Evolutionary conservation across 2,113 vertebrate species (phyloP).

Genomic region (Meriones unguiculatus): DNA sequence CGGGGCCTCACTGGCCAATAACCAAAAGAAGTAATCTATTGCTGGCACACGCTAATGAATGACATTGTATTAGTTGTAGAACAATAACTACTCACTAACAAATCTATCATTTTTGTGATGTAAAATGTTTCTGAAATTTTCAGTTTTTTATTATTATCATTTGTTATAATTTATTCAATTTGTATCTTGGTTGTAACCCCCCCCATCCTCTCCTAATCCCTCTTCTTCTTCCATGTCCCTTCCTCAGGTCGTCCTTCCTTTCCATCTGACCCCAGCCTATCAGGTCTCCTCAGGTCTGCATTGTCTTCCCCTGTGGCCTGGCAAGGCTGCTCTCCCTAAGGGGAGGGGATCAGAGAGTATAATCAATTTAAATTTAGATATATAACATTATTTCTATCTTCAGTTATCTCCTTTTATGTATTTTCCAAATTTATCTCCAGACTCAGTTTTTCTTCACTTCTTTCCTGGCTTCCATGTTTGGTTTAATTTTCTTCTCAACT

Average conservation of each 20-base stretch:
- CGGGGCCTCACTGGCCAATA: not conserved
- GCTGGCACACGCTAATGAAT: not conserved
- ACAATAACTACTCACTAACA: not conserved
- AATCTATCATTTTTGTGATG: not conserved
- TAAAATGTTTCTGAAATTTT: no score
- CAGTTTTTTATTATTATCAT: no score
- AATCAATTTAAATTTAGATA: not conserved
- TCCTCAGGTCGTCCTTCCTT: no score
- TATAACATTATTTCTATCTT: not conserved
- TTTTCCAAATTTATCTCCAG: not conserved
- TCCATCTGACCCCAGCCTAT: no score
- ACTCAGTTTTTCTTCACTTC: not conserved
- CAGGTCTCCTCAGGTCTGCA: no score
- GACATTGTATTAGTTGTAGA: not conserved
- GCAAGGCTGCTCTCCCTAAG: no score
- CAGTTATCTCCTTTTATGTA: not conserved
- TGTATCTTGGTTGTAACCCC: no score
- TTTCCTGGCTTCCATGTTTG: not conserved
- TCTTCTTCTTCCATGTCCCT: no score
- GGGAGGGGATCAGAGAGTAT: no score
- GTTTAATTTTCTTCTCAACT: constrained; percentile 18
- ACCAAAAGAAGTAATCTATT: not conserved
- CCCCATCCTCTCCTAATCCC: no score
- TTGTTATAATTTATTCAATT: no score
- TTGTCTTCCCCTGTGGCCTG: no score